phyloP scores from a whole-genome alignment of 2,797 vertebrate genomes.

The Enteromius radiatus region DNA sequence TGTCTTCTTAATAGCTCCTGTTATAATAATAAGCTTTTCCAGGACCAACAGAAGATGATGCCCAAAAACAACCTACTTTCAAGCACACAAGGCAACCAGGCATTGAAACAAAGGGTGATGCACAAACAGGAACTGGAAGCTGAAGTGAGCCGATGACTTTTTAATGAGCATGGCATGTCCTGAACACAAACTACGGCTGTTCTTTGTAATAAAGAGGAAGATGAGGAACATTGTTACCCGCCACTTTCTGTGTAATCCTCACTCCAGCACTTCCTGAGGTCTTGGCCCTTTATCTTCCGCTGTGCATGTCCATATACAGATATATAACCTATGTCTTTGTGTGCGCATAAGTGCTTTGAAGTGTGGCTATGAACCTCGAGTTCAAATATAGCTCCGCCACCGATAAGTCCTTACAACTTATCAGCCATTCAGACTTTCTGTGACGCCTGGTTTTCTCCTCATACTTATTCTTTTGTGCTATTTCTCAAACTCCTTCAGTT shows the following conservation, averaged over 20 bases:
- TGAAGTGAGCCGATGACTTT: slow-evolving; percentile 11
- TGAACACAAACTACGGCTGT: not conserved
- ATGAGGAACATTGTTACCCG: not conserved
- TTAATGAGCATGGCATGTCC: slow-evolving; percentile 8
- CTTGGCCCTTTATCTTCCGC: slow-evolving; percentile 60
- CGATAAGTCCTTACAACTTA: slow-evolving; percentile 34
- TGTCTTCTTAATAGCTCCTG: not conserved
- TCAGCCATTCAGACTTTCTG: slow-evolving; percentile 16
- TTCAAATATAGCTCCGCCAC: slow-evolving; percentile 54
- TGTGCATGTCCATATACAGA: slow-evolving; percentile 63
- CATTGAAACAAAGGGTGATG: not conserved
- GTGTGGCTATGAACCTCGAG: slow-evolving; percentile 36
- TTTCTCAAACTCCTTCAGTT: slow-evolving; percentile 11
- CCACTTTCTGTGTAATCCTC: not conserved
- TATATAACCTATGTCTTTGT: not conserved
- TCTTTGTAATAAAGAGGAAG: slow-evolving; percentile 26
- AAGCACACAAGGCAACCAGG: not conserved
- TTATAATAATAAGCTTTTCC: not conserved
- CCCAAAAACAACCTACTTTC: not conserved
- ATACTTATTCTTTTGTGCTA: not conserved
- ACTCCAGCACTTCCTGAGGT: slow-evolving; percentile 24
- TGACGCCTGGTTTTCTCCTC: not conserved
- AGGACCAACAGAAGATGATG: not conserved
- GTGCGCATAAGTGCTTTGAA: slow-evolving; percentile 22
- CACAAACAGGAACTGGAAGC: slow-evolving; percentile 2